Evolutionary conservation across 1,140 invertebrate genomes (phyloP).

Genomic region (Bombus huntii): DNA sequence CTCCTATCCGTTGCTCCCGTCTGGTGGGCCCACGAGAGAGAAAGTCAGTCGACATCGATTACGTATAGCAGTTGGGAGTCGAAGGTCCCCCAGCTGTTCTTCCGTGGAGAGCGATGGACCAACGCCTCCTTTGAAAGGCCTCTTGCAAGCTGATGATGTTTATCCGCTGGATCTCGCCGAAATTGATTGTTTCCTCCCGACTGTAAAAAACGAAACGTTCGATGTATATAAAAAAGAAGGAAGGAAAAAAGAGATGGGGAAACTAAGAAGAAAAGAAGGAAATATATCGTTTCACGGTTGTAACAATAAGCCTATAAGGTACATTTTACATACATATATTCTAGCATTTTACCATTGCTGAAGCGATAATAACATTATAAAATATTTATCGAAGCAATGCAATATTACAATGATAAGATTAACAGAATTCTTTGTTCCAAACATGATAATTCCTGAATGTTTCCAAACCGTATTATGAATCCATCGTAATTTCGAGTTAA

Average conservation of each 20-base stretch:
- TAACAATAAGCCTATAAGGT: not conserved
- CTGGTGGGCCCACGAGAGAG: slow-evolving; percentile 57
- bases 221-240: not conserved
- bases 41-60: slow-evolving; percentile 75
- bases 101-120: slow-evolving; percentile 64
- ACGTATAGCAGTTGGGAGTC: slow-evolving; percentile 70
- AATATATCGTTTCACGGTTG: not conserved
- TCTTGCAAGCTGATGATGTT: slow-evolving; percentile 41
- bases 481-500: not conserved
- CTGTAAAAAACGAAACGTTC: slow-evolving; percentile 26
- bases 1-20: slow-evolving; percentile 27
- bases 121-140: slow-evolving; percentile 58
- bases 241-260: not conserved
- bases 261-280: not conserved
- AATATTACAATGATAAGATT: too few relatives aligned
- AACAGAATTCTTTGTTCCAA: too few relatives aligned
- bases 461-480: too few relatives aligned
- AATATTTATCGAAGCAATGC: too few relatives aligned
- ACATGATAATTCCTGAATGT: too few relatives aligned
- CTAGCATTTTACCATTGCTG: too few relatives aligned
- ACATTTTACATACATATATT: not conserved
- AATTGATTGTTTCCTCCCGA: slow-evolving; percentile 40
- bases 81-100: slow-evolving; percentile 68
- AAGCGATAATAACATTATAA: too few relatives aligned
- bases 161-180: slow-evolving; percentile 23